Evolutionary conservation across 1,140 invertebrate genomes (phyloP), one percentile per base, ranked within the genome.

Genomic region (Rhynchophorus ferrugineus): DNA sequence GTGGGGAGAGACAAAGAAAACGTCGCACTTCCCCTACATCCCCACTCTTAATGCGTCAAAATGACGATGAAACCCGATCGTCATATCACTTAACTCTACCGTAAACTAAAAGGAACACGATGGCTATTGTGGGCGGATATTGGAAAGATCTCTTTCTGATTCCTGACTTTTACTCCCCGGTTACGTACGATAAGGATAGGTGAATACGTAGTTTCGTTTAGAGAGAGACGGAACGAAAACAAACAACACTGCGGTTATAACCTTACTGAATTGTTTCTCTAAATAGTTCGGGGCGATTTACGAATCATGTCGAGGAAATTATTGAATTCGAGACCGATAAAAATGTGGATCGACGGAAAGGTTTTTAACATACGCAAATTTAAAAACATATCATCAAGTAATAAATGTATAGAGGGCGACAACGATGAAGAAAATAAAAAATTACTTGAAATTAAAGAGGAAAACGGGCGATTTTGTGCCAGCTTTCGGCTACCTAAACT

Each of bases 261-360:
- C n/a, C n/a, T n/a, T n/a, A n/a, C n/a, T n/a, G n/a, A n/a, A n/a
- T n/a, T n/a, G n/a, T n/a, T n/a, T n/a, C n/a, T n/a, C n/a, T n/a
- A n/a, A n/a, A n/a, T n/a, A n/a, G n/a, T n/a, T n/a, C n/a, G n/a
- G n/a, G n/a, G n/a, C n/a, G n/a, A n/a, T n/a, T n/a, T n/a, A n/a
- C n/a, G n/a, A n/a, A n/a, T n/a, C n/a, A 49, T 50, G 39, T 24
- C 33, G 22, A 35, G 37, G 9, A 50, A 50, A 44, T 22, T 44
- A n/a, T 5, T 36, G 20, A 52, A 11, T 41, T 11, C 38, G 18
- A 60, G 53, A 56, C 59, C 61, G 6, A 51, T 57, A 41, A 60
- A 61, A 47, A 63, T 66, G 56, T 66, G 64, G 64, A 63, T 66
- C 37, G 59, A 66, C 54, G 64, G 64, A 11, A 61, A 54, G 49